A percentile compares a stretch with the other conserved stretches of the same genome.
These are phyloP conservation scores for Cylloceria caligata DNA, from an alignment of 2,888 invertebrate species.

Conservation along the genomic window DNA sequence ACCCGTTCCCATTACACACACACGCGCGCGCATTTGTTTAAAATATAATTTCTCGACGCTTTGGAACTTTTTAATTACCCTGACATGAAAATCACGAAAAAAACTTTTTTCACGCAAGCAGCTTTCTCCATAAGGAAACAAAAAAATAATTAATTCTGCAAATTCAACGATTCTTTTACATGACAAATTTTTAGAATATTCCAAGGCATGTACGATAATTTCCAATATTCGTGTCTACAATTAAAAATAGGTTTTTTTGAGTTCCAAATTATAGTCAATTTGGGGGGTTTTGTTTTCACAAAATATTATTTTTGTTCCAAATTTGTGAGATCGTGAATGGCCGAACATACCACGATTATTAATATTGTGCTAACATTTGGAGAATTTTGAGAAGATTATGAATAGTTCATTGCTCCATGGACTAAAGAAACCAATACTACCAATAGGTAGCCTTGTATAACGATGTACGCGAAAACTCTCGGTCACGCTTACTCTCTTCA, in stretches of 20 bases:
- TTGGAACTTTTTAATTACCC: too few relatives aligned
- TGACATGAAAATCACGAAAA: too few relatives aligned
- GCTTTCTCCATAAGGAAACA: too few relatives aligned
- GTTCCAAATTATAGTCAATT: not conserved
- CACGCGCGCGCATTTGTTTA: too few relatives aligned
- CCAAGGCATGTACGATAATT: too few relatives aligned
- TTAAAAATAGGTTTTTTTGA: not conserved
- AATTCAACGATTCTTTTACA: too few relatives aligned
- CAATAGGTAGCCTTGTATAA: conserved; percentile 54
- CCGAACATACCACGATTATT: not conserved
- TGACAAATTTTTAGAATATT: too few relatives aligned
- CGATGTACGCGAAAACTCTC: conserved; percentile 47
- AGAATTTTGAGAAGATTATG: not conserved
- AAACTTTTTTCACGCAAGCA: too few relatives aligned
- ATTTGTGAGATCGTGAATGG: not conserved
- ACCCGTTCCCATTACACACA: too few relatives aligned
- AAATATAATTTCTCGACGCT: too few relatives aligned
- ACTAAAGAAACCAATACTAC: conserved; percentile 22
- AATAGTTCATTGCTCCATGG: conserved; percentile 10
- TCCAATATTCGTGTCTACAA: too few relatives aligned
- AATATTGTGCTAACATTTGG: conserved; percentile 31
- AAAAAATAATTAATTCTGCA: too few relatives aligned
- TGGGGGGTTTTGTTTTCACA: not conserved
- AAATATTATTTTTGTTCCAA: not conserved
- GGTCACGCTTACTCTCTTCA: conserved; percentile 53